Evolutionary conservation across 2,888 invertebrate genomes (phyloP).

Genomic region (Papilio protenor): DNA sequence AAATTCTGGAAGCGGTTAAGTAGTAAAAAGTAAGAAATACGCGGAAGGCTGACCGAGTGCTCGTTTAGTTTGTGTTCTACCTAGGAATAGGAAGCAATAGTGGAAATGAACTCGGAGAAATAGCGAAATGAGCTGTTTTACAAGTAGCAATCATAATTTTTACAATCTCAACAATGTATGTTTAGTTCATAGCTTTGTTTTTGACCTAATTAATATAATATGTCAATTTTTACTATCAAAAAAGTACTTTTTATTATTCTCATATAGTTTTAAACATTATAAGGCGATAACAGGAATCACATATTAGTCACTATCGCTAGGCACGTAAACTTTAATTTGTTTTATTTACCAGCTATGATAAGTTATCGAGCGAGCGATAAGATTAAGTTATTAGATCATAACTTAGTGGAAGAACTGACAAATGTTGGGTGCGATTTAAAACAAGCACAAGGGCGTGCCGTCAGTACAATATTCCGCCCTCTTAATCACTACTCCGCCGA

Average conservation of each 20-base stretch:
- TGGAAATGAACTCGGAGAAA: constrained; percentile 49
- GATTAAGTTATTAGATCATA: constrained; percentile 47
- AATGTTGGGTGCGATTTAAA: constrained; percentile 59
- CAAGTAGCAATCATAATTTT: constrained; percentile 46
- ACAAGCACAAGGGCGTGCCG: constrained; percentile 69
- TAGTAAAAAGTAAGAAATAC: constrained; percentile 72
- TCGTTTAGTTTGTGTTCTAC: constrained; percentile 51
- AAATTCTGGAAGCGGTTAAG: constrained; percentile 57
- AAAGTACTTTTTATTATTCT: not conserved
- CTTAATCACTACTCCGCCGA: constrained; percentile 74
- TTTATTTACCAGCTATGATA: constrained; percentile 46
- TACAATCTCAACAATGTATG: not conserved
- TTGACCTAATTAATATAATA: too few relatives aligned
- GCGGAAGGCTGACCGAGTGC: constrained; percentile 58
- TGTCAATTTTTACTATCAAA: too few relatives aligned
- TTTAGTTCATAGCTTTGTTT: not conserved
- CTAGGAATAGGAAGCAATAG: constrained; percentile 56
- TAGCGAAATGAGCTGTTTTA: constrained; percentile 15
- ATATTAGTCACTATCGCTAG: constrained; percentile 17
- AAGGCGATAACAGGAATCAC: not conserved
- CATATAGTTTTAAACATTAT: not conserved
- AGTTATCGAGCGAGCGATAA: constrained; percentile 64
- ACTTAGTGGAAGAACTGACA: constrained; percentile 49
- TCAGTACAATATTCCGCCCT: constrained; percentile 74
- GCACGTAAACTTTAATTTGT: constrained; percentile 28